Evolutionary conservation across 2,113 vertebrate genomes (phyloP).

Genomic region (Phaethornis superciliosus): DNA sequence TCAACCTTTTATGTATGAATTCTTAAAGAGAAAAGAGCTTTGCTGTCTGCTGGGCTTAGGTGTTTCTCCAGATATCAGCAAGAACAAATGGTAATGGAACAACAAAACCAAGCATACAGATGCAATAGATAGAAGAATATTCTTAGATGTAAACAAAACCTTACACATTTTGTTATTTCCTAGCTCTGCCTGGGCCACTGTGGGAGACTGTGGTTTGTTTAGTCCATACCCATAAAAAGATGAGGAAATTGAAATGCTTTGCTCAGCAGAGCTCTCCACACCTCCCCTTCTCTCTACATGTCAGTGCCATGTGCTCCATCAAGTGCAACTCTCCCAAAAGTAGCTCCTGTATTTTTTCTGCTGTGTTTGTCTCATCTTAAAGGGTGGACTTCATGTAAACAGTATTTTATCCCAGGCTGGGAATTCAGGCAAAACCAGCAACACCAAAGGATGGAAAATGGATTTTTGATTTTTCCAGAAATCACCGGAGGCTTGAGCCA

Average conservation of each 20-base stretch:
- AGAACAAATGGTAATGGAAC: not conserved
- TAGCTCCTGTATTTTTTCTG: not conserved
- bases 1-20: not conserved
- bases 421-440: not conserved
- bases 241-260: not conserved
- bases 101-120: not conserved
- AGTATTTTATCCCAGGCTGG: not conserved
- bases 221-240: not conserved
- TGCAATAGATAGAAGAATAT: not conserved
- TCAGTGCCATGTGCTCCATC: not conserved
- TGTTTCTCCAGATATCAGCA: not conserved
- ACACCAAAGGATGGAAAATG: not conserved
- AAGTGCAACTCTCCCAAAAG: not conserved
- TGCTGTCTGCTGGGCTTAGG: not conserved
- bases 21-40: not conserved
- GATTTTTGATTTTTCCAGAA: not conserved
- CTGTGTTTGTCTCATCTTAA: not conserved
- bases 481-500: not conserved
- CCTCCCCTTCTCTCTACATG: not conserved
- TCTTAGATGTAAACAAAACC: not conserved
- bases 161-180: not conserved
- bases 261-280: not conserved
- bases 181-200: not conserved
- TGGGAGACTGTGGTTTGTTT: not conserved
- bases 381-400: not conserved